These are phyloP conservation scores for Hystrix cristata DNA, from an alignment of 2,113 vertebrate genomes.

Conservation along the genomic window DNA sequence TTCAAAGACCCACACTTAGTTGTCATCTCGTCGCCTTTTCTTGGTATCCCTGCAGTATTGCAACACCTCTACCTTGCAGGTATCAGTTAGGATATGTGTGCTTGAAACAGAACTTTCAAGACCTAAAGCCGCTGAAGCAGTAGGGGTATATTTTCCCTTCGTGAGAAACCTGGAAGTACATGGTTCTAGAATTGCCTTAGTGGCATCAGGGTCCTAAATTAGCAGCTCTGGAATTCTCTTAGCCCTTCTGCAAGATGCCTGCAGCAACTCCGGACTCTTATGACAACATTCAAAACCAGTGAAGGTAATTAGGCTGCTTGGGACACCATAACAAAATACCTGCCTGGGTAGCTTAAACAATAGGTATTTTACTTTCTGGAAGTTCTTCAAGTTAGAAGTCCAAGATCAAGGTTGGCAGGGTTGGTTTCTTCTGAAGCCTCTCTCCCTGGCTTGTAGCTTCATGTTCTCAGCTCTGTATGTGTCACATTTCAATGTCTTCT, in stretches of 20 bases:
- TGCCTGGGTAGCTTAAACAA: not conserved
- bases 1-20: not conserved
- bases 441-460: not conserved
- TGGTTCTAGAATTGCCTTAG: not conserved
- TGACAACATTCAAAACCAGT: slow-evolving; percentile 2
- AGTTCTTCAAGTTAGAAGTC: not conserved
- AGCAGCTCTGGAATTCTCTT: not conserved
- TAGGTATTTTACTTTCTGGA: not conserved
- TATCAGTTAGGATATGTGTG: not conserved
- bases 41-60: not conserved
- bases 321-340: not conserved
- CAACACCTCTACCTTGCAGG: not conserved
- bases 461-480: not conserved
- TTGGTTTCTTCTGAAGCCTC: not conserved
- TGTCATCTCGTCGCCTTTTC: not conserved
- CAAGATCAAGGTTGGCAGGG: not conserved
- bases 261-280: not conserved
- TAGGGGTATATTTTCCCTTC: not conserved
- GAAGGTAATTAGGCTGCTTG: not conserved
- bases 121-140: not conserved
- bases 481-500: not conserved
- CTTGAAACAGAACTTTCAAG: slow-evolving; percentile 18
- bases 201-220: not conserved
- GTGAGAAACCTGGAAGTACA: not conserved
- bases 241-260: not conserved